Percentiles rank a stretch among this genome's conserved stretches.
These are phyloP conservation scores for Caenorhabditis brenneri DNA, from an alignment of 1,140 invertebrate genomes.

Conservation along the genomic window DNA sequence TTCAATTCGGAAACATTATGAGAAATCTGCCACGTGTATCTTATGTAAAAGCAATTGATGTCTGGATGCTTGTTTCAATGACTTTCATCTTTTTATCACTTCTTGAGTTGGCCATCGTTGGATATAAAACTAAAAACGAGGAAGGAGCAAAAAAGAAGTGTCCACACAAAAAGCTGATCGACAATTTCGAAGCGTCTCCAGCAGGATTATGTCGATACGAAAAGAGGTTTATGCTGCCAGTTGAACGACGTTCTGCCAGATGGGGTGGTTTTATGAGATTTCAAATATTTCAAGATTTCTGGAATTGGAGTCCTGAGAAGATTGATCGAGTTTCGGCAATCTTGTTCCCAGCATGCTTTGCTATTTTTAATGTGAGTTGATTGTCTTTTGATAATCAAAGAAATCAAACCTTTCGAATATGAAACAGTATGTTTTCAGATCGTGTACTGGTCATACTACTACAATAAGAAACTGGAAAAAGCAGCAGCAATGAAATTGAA, in stretches of 20 bases:
- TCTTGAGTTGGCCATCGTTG: conserved; percentile 64
- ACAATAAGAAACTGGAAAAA: conserved; percentile 38
- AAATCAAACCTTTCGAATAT: background rate
- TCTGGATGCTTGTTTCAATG: conserved; percentile 70
- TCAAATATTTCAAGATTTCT: conserved; percentile 42
- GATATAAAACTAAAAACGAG: conserved; percentile 64
- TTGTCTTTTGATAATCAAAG: background rate
- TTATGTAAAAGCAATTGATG: conserved; percentile 68
- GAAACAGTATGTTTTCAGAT: conserved; percentile 46
- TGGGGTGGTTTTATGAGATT: conserved; percentile 3
- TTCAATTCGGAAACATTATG: conserved; percentile 71
- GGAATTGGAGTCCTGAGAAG: conserved; percentile 63
- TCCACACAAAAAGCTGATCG: conserved; percentile 34
- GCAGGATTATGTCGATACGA: conserved; percentile 63
- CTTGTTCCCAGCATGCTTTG: conserved; percentile 63
- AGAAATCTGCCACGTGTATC: conserved; percentile 65
- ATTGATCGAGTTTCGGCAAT: conserved; percentile 63
- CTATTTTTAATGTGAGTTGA: conserved; percentile 56
- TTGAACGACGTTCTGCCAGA: conserved; percentile 50
- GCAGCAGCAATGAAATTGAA: conserved; percentile 27
- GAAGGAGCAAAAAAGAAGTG: conserved; percentile 42
- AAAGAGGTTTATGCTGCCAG: conserved; percentile 66
- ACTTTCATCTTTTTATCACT: conserved; percentile 65
- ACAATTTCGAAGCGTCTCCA: conserved; percentile 53
- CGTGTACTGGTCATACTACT: conserved; percentile 59